A percentile compares a stretch with the other conserved stretches of the same genome.
phyloP scores from a whole-genome alignment of 2,113 vertebrate genomes.

The Rhinoderma darwinii region DNA sequence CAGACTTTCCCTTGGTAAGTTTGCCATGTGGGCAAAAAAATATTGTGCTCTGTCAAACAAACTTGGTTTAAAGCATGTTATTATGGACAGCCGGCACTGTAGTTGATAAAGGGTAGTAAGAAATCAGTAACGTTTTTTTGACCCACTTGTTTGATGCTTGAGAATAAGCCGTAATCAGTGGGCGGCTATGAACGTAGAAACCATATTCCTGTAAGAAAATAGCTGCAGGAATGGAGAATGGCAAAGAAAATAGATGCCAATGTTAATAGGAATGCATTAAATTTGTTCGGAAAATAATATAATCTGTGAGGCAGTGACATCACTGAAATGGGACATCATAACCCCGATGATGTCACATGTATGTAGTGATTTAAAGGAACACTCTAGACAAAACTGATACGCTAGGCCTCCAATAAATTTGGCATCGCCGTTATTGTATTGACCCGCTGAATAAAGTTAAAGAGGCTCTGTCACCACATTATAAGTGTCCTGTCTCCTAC shows the following conservation, averaged over 20 bases:
- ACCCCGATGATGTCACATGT: no score
- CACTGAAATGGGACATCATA: no score
- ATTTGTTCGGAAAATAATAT: no score
- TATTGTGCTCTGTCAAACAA: slow-evolving; percentile 19
- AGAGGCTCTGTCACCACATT: no score
- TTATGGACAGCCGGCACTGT: slow-evolving; percentile 12
- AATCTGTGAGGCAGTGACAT: no score
- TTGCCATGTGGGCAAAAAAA: slow-evolving; percentile 1
- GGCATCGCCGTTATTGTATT: no score
- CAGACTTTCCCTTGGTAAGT: not conserved
- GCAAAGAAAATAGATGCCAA: not conserved
- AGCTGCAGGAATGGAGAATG: not conserved
- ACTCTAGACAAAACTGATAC: no score
- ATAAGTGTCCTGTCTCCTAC: no score
- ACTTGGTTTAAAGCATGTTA: slow-evolving; percentile 27
- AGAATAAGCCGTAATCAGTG: not conserved
- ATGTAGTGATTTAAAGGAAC: no score
- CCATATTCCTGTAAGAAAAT: not conserved
- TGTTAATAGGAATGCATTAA: no score
- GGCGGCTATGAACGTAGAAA: not conserved
- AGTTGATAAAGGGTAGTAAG: slow-evolving; percentile 2
- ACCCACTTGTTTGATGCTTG: not conserved
- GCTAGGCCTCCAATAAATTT: no score
- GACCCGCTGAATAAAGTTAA: no score
- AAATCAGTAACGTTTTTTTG: not conserved